Conservation (phyloP, 2,888 invertebrate species). For the Chalcosyrphus nemorum region DNA sequence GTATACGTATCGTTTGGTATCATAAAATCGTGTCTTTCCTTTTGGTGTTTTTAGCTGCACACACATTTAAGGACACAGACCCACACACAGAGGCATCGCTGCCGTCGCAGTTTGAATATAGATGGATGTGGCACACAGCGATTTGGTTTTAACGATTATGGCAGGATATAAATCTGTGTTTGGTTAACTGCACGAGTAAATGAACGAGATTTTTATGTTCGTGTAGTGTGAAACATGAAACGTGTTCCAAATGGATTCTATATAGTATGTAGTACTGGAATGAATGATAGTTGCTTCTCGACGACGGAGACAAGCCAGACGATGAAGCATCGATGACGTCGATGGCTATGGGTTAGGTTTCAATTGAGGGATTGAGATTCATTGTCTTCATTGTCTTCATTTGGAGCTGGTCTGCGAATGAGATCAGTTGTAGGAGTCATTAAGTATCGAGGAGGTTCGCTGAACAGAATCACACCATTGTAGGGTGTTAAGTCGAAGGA, state of each 20-base stretch:
- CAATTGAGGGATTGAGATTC: constrained; percentile 68
- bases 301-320: constrained; percentile 17
- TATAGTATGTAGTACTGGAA: constrained; percentile 52
- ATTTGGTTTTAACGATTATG: constrained; percentile 73
- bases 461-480: constrained; percentile 21
- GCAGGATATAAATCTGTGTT: constrained; percentile 73
- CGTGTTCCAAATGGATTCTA: constrained; percentile 68
- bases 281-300: constrained; percentile 54
- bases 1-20: constrained; percentile 39
- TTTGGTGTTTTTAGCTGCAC: constrained; percentile 48
- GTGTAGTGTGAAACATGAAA: constrained; percentile 71
- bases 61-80: not conserved
- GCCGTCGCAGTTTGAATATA: constrained; percentile 45
- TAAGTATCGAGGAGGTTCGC: constrained; percentile 22
- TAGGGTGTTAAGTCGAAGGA: constrained; percentile 10
- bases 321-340: constrained; percentile 10
- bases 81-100: not conserved
- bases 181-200: constrained; percentile 73
- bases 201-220: constrained; percentile 72
- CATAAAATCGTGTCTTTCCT: constrained; percentile 62
- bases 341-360: constrained; percentile 57
- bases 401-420: constrained; percentile 22
- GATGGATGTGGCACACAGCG: constrained; percentile 69
- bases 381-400: constrained; percentile 55
- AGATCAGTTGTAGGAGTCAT: constrained; percentile 50